A percentile compares a stretch with the other conserved stretches of the same genome.
Evolutionary conservation across 1,140 invertebrate species (phyloP).

Genomic region (Drosophila sulfurigaster): DNA sequence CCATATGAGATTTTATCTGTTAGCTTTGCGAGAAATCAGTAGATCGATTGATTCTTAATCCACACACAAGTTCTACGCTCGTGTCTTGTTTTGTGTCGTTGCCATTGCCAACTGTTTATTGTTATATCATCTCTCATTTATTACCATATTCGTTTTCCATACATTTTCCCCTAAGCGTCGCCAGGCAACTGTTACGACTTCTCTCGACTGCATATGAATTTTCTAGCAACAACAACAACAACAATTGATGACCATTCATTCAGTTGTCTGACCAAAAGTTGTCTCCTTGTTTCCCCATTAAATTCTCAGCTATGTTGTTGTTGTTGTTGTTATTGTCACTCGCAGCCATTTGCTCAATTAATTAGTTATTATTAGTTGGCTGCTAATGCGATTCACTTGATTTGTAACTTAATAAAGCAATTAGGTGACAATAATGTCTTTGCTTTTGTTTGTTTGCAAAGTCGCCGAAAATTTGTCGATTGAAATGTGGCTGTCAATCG

Average conservation of each 20-base stretch:
- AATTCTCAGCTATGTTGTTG: neutral
- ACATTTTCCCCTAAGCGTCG: neutral
- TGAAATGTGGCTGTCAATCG: slow-evolving; percentile 7
- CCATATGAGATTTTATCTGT: slow-evolving; percentile 8
- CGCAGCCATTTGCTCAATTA: slow-evolving; percentile 53
- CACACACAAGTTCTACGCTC: neutral
- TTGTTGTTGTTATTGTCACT: slow-evolving; percentile 6
- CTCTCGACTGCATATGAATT: slow-evolving; percentile 3
- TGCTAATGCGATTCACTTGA: slow-evolving; percentile 50
- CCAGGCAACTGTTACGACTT: slow-evolving; percentile 41
- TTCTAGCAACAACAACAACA: slow-evolving; percentile 2
- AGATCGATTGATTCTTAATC: slow-evolving; percentile 8
- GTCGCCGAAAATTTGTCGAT: neutral
- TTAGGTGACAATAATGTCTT: slow-evolving; percentile 15
- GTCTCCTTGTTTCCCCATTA: neutral
- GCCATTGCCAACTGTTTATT: slow-evolving; percentile 59
- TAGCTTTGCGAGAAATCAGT: neutral
- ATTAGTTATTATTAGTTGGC: slow-evolving; percentile 52
- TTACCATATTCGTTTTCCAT: slow-evolving; percentile 27
- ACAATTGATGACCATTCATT: slow-evolving; percentile 22
- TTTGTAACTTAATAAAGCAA: slow-evolving; percentile 47
- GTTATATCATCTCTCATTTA: slow-evolving; percentile 59
- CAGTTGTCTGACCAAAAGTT: slow-evolving; percentile 17
- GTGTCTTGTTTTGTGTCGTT: slow-evolving; percentile 16
- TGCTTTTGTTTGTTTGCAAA: slow-evolving; percentile 7